phyloP scores from a whole-genome alignment of 1,140 invertebrate species.

The Neodiprion pinetum region DNA sequence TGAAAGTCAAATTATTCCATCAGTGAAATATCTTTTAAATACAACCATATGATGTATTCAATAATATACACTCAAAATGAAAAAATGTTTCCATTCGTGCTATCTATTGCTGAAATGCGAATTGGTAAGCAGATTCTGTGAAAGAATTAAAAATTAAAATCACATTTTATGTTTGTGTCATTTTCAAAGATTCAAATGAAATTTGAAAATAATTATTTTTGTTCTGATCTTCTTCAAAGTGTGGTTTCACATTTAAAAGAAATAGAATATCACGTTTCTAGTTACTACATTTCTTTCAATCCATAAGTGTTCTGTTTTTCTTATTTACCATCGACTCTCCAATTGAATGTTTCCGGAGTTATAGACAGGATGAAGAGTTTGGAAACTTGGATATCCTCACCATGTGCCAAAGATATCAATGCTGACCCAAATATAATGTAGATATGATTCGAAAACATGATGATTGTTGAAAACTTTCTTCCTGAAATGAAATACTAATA shows the following conservation, averaged over 20 bases:
- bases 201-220: too few relatives aligned
- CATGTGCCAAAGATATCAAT: conserved; percentile 28
- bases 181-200: too few relatives aligned
- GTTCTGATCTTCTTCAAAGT: too few relatives aligned
- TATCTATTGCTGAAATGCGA: not conserved
- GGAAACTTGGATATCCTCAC: conserved; percentile 56
- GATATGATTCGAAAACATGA: not conserved
- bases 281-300: too few relatives aligned
- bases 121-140: too few relatives aligned
- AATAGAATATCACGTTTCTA: too few relatives aligned
- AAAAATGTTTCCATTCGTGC: too few relatives aligned
- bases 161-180: too few relatives aligned
- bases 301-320: too few relatives aligned
- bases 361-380: conserved; percentile 63
- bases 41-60: not conserved
- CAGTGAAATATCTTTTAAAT: not conserved
- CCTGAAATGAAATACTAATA: not conserved
- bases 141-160: too few relatives aligned
- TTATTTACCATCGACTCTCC: conserved; percentile 56
- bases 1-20: conserved; percentile 36
- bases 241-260: too few relatives aligned
- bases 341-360: conserved; percentile 60
- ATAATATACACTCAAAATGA: not conserved
- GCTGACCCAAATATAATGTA: not conserved
- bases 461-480: not conserved